Conservation (phyloP, 1,140 invertebrate species). For the Brachionus sp. region DNA sequence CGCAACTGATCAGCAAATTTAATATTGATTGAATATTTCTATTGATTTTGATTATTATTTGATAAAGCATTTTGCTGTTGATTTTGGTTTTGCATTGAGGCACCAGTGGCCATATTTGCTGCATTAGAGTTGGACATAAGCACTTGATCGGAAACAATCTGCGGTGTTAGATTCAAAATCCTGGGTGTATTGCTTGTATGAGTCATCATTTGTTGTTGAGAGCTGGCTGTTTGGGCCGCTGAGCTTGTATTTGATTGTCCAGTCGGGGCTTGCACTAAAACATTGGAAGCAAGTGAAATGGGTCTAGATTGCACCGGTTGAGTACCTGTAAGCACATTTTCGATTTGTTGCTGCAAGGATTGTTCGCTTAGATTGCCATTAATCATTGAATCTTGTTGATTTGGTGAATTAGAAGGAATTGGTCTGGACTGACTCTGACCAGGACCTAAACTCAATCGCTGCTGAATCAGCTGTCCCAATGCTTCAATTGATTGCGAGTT, state of each 20-base stretch:
- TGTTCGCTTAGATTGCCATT: neutral
- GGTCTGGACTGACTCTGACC: neutral
- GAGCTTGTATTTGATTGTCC: neutral
- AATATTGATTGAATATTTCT: neutral
- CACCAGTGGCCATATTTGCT: neutral
- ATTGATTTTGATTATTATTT: neutral
- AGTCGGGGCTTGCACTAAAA: neutral
- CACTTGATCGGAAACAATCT: conserved; percentile 8
- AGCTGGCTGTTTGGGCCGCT: neutral
- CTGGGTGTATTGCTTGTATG: neutral
- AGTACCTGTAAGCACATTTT: conserved; percentile 5
- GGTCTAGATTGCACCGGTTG: conserved; percentile 2
- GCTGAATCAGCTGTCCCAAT: neutral
- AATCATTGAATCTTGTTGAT: neutral
- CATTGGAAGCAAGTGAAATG: conserved; percentile 8
- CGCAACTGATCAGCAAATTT: neutral
- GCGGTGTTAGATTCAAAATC: neutral
- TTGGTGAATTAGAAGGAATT: neutral
- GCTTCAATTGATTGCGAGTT: neutral
- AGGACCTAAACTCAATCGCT: neutral
- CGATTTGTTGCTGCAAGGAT: conserved; percentile 7
- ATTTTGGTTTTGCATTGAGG: neutral
- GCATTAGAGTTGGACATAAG: neutral
- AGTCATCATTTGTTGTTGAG: neutral
- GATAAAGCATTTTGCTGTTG: neutral